phyloP scores from a whole-genome alignment of 2,797 vertebrate genomes.

The Sebastes iracundus region DNA sequence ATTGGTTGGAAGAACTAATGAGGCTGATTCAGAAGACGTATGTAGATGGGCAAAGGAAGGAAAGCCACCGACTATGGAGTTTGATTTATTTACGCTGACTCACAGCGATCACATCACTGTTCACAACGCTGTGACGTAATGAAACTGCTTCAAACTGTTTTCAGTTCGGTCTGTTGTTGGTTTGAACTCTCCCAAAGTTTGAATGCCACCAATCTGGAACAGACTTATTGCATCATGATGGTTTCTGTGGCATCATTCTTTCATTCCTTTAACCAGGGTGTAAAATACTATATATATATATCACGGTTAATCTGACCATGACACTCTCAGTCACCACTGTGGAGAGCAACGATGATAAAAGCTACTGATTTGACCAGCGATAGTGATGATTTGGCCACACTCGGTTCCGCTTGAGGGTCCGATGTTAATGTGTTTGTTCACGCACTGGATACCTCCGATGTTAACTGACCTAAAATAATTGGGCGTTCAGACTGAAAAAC shows the following conservation, averaged over 20 bases:
- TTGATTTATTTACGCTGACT: not conserved
- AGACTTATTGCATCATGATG: not conserved
- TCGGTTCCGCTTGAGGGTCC: not conserved
- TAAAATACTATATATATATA: not conserved
- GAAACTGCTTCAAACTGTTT: not conserved
- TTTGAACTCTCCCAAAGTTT: rapidly evolving
- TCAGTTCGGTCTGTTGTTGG: not conserved
- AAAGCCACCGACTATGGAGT: not conserved
- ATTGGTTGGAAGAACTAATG: no score
- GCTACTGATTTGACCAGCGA: not conserved
- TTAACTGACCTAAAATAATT: not conserved
- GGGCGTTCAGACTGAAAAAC: not conserved
- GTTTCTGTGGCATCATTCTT: not conserved
- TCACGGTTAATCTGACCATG: not conserved
- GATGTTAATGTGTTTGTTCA: not conserved
- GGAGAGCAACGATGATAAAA: not conserved
- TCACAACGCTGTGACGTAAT: not conserved
- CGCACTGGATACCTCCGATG: not conserved
- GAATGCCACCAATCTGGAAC: not conserved
- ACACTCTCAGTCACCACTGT: not conserved
- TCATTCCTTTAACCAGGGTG: not conserved
- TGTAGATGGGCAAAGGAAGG: no score
- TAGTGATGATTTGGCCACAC: not conserved
- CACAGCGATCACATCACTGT: not conserved
- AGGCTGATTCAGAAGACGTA: no score